Base-by-base conservation (phyloP, 2,888 invertebrate genomes). In the Leptinotarsa tumamoca region DNA sequence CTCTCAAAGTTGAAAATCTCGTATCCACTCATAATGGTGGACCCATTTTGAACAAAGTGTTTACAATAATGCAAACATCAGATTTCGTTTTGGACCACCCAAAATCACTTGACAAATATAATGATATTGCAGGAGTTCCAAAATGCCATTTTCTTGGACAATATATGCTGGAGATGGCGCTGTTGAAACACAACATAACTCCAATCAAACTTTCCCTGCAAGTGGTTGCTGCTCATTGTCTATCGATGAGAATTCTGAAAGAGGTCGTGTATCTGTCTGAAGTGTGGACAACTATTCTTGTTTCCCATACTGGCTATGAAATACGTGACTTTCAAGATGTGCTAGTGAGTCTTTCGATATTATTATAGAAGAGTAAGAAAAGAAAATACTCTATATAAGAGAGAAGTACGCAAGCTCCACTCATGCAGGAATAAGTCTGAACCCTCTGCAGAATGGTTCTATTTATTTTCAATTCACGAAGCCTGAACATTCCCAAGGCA, bases 131-230 rank as follows among this genome's bases (percentile, higher is more conserved):
- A 4, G 14, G 67, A 15, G 50, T 51, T n/a, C 14, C 15, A 13
- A 86, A 90, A 54, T 84, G 86, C 18, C 86, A 88, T 74, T 75
- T 76, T 27, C 76, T 85, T 21, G 95, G 96, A 15, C 98, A 98
- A 89, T 99, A 97, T 87, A 92, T 98, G 75, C 91, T 97, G 84
- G 98, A 99, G 87, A 90, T 97, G 78, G 91, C 94, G 72, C 89
- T 97, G 63, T 88, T 96, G 13, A 95, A 97, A 76, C 96, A 97
- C 86, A 90, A 92, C 17, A 91, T 97, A 90, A 92, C 94, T 21
- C 92, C 94, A 83, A 91, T 94, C 84, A 90, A 91, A 76, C 97
- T 98, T 0, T 98, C 98, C 0, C 91, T 95, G 82, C 90, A 96
- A 75, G 95, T 96, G 58, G 95, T 95, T 10, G 94, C 95, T 4